These are phyloP conservation scores for Pristionchus exspectatus DNA, from an alignment of 2,888 invertebrate species.

Conservation along the genomic window DNA sequence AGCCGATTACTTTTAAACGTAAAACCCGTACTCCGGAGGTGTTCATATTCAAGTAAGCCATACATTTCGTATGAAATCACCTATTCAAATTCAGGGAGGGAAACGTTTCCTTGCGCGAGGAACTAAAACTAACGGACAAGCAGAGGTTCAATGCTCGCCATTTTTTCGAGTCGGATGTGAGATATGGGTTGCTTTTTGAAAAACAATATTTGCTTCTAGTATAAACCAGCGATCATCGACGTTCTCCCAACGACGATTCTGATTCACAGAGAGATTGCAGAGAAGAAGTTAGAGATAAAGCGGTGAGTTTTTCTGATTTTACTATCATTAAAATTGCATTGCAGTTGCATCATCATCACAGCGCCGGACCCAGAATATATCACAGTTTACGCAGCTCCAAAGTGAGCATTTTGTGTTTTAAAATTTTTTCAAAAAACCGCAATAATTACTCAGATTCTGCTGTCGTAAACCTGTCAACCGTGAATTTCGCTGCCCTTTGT, in stretches of 20 bases:
- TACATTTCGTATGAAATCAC: too few relatives aligned
- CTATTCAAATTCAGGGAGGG: neutral
- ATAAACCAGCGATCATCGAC: neutral
- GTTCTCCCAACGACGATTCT: neutral
- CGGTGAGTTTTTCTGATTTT: neutral
- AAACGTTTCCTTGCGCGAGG: neutral
- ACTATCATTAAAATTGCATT: neutral
- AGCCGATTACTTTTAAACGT: too few relatives aligned
- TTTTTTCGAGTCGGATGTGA: neutral
- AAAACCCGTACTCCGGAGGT: too few relatives aligned
- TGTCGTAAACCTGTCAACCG: neutral
- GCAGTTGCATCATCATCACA: neutral
- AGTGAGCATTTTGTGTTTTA: neutral
- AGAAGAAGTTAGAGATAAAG: neutral
- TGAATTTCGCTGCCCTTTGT: neutral
- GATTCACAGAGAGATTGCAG: neutral
- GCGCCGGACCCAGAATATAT: neutral
- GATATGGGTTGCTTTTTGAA: neutral
- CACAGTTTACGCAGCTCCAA: neutral
- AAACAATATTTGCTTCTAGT: neutral
- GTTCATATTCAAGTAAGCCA: too few relatives aligned
- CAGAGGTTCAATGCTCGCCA: neutral
- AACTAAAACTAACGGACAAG: neutral
- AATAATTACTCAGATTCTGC: neutral
- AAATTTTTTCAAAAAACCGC: neutral